Percentiles rank a stretch among this genome's conserved stretches.
Conservation (phyloP, 2,797 vertebrate genomes). For the Pempheris klunzingeri region DNA sequence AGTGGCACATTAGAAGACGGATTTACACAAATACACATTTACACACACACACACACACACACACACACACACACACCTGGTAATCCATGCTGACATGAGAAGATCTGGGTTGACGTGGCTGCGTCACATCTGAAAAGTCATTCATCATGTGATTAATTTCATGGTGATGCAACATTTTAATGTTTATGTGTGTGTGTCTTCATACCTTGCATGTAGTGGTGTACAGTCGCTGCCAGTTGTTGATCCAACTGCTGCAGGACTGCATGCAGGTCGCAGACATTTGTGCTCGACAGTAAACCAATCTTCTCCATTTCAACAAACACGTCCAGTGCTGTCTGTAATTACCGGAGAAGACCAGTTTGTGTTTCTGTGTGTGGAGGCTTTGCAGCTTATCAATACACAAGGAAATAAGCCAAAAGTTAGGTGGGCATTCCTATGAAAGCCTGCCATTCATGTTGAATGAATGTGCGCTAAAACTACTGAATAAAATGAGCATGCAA, state of each 20-base stretch:
- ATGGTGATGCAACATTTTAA: not conserved
- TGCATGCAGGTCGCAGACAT: slow-evolving; percentile 44
- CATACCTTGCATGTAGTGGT: slow-evolving; percentile 47
- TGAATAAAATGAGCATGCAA: not conserved
- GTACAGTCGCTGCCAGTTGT: slow-evolving; percentile 60
- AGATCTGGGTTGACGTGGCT: accelerated
- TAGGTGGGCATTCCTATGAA: not conserved
- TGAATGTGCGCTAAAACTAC: not conserved
- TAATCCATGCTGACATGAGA: slow-evolving; percentile 19
- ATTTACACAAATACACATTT: slow-evolving; percentile 9
- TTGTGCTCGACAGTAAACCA: slow-evolving; percentile 57
- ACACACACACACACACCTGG: slow-evolving; percentile 56
- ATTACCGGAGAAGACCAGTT: slow-evolving; percentile 12
- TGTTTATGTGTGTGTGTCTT: not conserved
- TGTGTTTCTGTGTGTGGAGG: not conserved
- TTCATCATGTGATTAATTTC: not conserved
- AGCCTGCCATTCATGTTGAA: not conserved
- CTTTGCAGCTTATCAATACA: not conserved
- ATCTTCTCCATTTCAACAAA: slow-evolving; percentile 84
- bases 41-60: slow-evolving; percentile 41
- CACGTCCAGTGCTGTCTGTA: slow-evolving; percentile 81
- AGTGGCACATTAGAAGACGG: not conserved
- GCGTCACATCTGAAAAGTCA: slow-evolving; percentile 16
- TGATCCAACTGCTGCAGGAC: slow-evolving; percentile 47
- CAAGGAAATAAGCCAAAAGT: not conserved